phyloP scores from a whole-genome alignment of 2,888 invertebrate species.

The Drosophila yooni region DNA sequence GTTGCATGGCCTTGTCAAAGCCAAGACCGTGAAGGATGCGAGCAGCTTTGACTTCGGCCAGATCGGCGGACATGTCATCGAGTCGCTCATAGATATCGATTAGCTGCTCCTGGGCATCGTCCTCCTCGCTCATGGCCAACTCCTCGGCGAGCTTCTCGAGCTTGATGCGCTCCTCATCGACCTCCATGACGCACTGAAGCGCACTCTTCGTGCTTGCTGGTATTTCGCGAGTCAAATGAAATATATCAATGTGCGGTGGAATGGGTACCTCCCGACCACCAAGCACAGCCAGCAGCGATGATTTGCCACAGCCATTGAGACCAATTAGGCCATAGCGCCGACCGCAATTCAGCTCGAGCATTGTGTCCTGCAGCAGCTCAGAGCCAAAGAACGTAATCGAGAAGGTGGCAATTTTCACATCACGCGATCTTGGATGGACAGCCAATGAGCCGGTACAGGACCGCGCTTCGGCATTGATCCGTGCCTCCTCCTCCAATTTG shows the following conservation, averaged over 20 bases:
- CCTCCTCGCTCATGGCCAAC: constrained; percentile 93
- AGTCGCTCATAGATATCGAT: constrained; percentile 99
- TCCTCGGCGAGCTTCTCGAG: constrained; percentile 97
- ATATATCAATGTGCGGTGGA: constrained; percentile 98
- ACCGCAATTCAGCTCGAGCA: constrained; percentile 98
- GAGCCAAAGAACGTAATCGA: constrained; percentile 99
- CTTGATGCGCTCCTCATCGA: constrained; percentile 96
- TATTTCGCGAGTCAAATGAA: constrained; percentile 98
- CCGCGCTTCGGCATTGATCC: constrained; percentile 96
- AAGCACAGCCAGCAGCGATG: constrained; percentile 95
- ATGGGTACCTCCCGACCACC: constrained; percentile 98
- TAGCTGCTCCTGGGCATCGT: constrained; percentile 97
- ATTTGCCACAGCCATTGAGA: constrained; percentile 99
- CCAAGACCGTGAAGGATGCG: constrained; percentile 98
- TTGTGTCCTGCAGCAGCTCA: constrained; percentile 97
- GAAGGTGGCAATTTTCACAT: constrained; percentile 97
- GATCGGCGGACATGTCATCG: constrained; percentile 98
- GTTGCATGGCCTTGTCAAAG: constrained; percentile 95
- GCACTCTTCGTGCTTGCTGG: constrained; percentile 99
- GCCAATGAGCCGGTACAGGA: constrained; percentile 97
- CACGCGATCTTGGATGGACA: constrained; percentile 97
- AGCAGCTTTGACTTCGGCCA: constrained; percentile 97
- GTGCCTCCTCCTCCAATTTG: constrained; percentile 95
- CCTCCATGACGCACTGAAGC: constrained; percentile 98
- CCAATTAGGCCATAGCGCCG: constrained; percentile 98